Base-by-base conservation (phyloP, 2,113 vertebrate genomes). In the Corydoras maculifer region DNA sequence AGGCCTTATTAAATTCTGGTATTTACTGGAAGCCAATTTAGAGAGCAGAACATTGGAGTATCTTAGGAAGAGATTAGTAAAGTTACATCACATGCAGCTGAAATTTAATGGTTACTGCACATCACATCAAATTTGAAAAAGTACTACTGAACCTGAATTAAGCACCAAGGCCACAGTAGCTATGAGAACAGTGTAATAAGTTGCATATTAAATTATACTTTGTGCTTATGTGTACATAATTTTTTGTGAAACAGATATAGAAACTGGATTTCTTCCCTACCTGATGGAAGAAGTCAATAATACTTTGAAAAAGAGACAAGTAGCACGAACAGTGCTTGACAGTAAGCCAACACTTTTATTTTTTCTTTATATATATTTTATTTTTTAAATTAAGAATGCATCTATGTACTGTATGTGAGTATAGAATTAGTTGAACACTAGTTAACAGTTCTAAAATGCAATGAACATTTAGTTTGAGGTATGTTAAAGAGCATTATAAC, bases 261-360 rank as follows among this genome's bases (percentile, higher is more conserved):
- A 98, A 79, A 86, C 88, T 9, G 83, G 84, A 81, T 97, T 98
- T 83, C 64, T 99, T 43, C 93, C 94, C 0, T 95, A 92, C 91
- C 82, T 98, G 68, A 89, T 95, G 91, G 69, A 62, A 68, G 87
- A 92, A 72, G 91, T 94, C 29, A 86, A 87, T 75, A 87, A 83
- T 72, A 77, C 59, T 43, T 78, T 96, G 71, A 87, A 94, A 29
- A 83, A 79, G 80, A 89, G 83, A 78, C 60, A 85, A 68, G 63
- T 89, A 9, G 91, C 89, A 51, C 91, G 93, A 78, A 70, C 74
- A 8, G 57, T 96, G 62, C 83, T 96, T 63, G 95, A 99, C 83
- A 87, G 95, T 98, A 90, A 94, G 94, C 7, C 35, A 43, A 43
- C 35, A 43, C 1, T 43, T 43, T 43, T 8, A 43, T 43, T 43